Percentiles rank a stretch among this genome's conserved stretches.
Conservation (phyloP, 1,140 invertebrate species). For the Lucilia cuprina region DNA sequence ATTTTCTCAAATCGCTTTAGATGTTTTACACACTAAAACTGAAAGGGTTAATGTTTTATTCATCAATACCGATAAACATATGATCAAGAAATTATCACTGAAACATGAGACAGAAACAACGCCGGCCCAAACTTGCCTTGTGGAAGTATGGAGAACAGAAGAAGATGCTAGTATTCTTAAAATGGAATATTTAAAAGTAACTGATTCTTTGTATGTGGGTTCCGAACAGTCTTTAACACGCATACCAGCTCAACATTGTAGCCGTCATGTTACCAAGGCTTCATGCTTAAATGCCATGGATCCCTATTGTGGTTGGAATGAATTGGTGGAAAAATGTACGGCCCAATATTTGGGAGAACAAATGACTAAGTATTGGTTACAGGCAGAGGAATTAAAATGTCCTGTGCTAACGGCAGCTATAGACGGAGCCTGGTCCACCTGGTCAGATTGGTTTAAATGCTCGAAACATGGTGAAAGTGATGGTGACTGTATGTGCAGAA, state of each 20-base stretch:
- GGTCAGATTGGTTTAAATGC: slow-evolving; percentile 75
- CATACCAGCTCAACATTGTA: slow-evolving; percentile 80
- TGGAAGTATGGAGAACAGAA: slow-evolving; percentile 84
- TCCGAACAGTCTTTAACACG: slow-evolving; percentile 74
- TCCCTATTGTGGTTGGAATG: slow-evolving; percentile 94
- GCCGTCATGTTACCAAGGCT: slow-evolving; percentile 71
- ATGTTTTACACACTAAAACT: slow-evolving; percentile 74
- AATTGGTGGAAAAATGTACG: slow-evolving; percentile 73
- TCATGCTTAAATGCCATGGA: slow-evolving; percentile 86
- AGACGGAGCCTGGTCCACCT: slow-evolving; percentile 79
- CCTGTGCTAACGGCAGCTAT: slow-evolving; percentile 71
- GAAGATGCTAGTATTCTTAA: slow-evolving; percentile 66
- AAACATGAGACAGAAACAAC: slow-evolving; percentile 71
- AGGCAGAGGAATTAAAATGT: slow-evolving; percentile 71
- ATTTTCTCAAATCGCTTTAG: slow-evolving; percentile 82
- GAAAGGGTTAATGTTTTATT: slow-evolving; percentile 77
- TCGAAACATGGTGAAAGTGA: slow-evolving; percentile 63
- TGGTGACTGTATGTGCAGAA: slow-evolving; percentile 77
- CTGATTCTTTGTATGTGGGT: slow-evolving; percentile 84
- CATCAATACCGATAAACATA: slow-evolving; percentile 76
- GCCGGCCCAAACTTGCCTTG: slow-evolving; percentile 78
- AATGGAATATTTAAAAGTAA: slow-evolving; percentile 82
- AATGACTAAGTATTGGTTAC: slow-evolving; percentile 73
- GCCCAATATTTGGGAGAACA: slow-evolving; percentile 72
- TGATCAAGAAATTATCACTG: slow-evolving; percentile 83